Evolutionary conservation across 2,113 vertebrate species (phyloP).

Genomic region (Colossoma macropomum): DNA sequence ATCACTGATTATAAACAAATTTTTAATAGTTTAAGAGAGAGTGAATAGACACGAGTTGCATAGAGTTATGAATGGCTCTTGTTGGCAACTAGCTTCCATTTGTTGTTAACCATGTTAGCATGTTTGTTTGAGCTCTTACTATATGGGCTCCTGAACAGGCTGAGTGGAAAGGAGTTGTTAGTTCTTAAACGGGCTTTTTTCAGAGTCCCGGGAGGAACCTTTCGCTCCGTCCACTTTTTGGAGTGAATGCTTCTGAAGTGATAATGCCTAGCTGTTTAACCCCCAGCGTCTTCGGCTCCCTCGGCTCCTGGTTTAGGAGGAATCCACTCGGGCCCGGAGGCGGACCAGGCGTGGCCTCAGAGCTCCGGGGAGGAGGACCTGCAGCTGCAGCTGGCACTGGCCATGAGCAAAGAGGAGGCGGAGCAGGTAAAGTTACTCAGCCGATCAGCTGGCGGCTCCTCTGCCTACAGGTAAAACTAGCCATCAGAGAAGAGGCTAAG

Average conservation of each 20-base stretch:
- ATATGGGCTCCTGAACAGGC: not conserved
- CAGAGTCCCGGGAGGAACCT: not conserved
- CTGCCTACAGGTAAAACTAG: slow-evolving; percentile 40
- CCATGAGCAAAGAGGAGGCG: slow-evolving; percentile 95
- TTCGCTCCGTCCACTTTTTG: slow-evolving; percentile 43
- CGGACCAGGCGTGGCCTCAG: slow-evolving; percentile 91
- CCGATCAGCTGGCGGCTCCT: slow-evolving; percentile 23
- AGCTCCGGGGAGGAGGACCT: slow-evolving; percentile 91
- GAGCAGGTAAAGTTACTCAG: slow-evolving; percentile 83
- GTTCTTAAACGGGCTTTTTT: not conserved
- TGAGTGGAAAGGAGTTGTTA: too few species aligned
- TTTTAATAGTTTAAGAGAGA: too few species aligned
- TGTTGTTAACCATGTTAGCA: too few species aligned
- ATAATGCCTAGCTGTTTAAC: slow-evolving; percentile 59
- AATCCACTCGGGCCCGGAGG: slow-evolving; percentile 76
- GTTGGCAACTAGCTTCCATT: too few species aligned
- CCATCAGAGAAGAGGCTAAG: not conserved
- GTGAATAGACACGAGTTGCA: too few species aligned
- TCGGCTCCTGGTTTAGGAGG: slow-evolving; percentile 77
- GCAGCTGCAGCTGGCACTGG: slow-evolving; percentile 89
- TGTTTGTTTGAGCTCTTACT: not conserved
- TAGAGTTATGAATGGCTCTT: too few species aligned
- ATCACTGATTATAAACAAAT: too few species aligned
- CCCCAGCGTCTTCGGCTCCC: slow-evolving; percentile 80
- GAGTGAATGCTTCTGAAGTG: slow-evolving; percentile 33